Conservation (phyloP, 23 tunicate genomes). For the Clavelina lepadiformis region DNA sequence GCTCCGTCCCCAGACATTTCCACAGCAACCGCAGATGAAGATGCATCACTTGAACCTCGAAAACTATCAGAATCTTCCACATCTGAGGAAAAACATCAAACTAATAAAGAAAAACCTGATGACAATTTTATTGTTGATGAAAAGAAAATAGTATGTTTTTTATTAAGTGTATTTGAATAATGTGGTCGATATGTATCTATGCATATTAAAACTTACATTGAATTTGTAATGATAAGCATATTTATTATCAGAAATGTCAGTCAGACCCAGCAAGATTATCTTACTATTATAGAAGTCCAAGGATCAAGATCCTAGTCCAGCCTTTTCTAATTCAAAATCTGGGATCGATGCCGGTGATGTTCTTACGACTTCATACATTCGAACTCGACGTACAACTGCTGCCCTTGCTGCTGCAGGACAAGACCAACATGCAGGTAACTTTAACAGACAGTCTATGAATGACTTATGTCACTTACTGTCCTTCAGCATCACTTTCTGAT, state of each 20-base stretch:
- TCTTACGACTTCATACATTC: conserved; percentile 15
- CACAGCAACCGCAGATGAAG: conserved; percentile 19
- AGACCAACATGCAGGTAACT: not conserved
- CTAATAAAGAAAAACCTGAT: conserved; percentile 18
- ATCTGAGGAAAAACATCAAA: conserved; percentile 8
- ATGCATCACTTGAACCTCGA: not conserved
- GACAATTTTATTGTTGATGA: conserved; percentile 3
- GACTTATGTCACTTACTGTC: no score
- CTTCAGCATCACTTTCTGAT: no score
- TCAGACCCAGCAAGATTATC: no score
- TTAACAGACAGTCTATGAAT: no score
- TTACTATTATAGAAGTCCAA: conserved; percentile 20
- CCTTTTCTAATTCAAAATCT: conserved; percentile 18
- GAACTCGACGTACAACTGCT: conserved; percentile 70
- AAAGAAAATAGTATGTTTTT: conserved; percentile 6
- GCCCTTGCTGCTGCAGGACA: conserved; percentile 61
- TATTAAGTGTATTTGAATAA: not conserved
- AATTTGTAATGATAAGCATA: no score
- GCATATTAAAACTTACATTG: not conserved
- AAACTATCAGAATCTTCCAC: conserved; percentile 5
- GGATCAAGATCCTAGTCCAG: conserved; percentile 26
- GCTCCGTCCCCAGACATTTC: conserved; percentile 37
- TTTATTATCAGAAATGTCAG: no score
- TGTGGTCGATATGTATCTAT: not conserved
- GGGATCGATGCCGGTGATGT: not conserved